phyloP scores from a whole-genome alignment of 2,888 invertebrate species.

The Polydesmus complanatus region DNA sequence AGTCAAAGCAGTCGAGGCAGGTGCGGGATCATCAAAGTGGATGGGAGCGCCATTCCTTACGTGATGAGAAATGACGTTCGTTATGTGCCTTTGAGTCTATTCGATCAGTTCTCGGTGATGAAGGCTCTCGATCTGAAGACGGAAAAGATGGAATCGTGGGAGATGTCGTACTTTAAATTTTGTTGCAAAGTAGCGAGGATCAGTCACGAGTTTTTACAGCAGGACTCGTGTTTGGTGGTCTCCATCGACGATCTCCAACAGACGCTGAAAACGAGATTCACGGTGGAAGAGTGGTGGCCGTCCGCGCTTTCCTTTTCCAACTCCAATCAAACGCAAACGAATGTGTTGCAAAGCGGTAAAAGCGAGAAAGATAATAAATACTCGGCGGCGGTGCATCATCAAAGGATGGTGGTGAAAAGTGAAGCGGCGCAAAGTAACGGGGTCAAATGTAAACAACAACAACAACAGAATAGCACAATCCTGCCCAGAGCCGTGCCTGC shows the following conservation, averaged over 20 bases:
- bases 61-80: slow-evolving; percentile 62
- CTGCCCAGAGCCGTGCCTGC: not conserved
- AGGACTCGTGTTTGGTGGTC: slow-evolving; percentile 64
- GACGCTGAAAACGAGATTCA: slow-evolving; percentile 76
- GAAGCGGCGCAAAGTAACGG: not conserved
- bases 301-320: slow-evolving; percentile 44
- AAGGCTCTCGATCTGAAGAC: slow-evolving; percentile 72
- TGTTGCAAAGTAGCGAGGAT: slow-evolving; percentile 91
- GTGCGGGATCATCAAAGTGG: slow-evolving; percentile 81
- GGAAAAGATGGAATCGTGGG: slow-evolving; percentile 77
- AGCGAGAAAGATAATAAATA: not conserved
- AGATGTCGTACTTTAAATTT: slow-evolving; percentile 79
- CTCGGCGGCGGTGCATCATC: too few species aligned
- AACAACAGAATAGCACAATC: not conserved
- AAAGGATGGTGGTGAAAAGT: not conserved
- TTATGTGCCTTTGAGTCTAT: slow-evolving; percentile 81
- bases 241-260: slow-evolving; percentile 78
- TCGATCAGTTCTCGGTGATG: slow-evolving; percentile 58
- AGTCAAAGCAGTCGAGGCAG: slow-evolving; percentile 41
- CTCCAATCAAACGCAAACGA: not conserved
- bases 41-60: slow-evolving; percentile 85
- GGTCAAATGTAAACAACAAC: not conserved
- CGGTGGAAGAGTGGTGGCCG: slow-evolving; percentile 88
- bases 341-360: not conserved
- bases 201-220: slow-evolving; percentile 50